phyloP scores from a whole-genome alignment of 2,797 vertebrate genomes.

The Chelon labrosus region DNA sequence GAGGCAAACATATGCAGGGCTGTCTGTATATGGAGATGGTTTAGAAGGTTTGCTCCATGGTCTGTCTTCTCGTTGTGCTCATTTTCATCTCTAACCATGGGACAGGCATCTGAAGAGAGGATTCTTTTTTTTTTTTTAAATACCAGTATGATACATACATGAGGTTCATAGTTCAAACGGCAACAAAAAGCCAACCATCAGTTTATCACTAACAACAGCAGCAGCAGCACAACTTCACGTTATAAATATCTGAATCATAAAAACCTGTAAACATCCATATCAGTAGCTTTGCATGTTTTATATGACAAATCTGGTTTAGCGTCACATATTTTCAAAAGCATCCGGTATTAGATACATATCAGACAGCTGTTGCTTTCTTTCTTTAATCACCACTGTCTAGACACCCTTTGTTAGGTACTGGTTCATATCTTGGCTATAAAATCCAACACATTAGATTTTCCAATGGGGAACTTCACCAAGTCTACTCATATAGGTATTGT shows the following conservation, averaged over 20 bases:
- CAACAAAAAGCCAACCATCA: not conserved
- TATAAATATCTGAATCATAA: conserved; percentile 23
- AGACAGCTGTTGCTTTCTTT: not conserved
- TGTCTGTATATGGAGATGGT: conserved; percentile 42
- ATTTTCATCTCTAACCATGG: conserved; percentile 75
- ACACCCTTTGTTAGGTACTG: not conserved
- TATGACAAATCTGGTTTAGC: not conserved
- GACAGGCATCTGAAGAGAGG: conserved; percentile 51
- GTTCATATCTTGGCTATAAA: too few relatives aligned
- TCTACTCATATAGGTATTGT: too few relatives aligned
- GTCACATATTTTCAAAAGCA: conserved; percentile 26
- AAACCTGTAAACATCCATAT: not conserved
- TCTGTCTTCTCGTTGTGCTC: conserved; percentile 71
- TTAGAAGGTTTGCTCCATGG: conserved; percentile 39
- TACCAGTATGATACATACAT: conserved; percentile 47
- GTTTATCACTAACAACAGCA: conserved; percentile 16
- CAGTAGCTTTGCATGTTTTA: conserved; percentile 3
- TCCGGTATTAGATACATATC: not conserved
- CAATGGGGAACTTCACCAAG: too few relatives aligned
- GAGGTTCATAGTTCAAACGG: conserved; percentile 29
- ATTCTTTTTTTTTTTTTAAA: conserved; percentile 28
- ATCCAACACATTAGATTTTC: too few relatives aligned
- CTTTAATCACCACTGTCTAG: not conserved
- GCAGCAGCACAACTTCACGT: conserved; percentile 27
- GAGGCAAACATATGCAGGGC: conserved; percentile 58